These are phyloP conservation scores for Crocodylus rhombifer DNA, from an alignment of 2,797 vertebrate species.

Conservation along the genomic window DNA sequence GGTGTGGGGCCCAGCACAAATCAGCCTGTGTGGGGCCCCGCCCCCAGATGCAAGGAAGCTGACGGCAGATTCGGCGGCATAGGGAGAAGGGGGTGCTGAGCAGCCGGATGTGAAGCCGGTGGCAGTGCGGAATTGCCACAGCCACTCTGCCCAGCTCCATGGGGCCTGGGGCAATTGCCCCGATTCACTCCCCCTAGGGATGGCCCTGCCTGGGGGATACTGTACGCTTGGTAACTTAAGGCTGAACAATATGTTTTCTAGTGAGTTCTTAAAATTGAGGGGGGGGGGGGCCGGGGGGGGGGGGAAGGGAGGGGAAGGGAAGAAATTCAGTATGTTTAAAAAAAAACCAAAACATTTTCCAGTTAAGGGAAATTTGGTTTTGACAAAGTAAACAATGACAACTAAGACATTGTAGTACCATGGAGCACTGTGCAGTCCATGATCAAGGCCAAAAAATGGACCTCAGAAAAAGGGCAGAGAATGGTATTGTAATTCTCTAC, in stretches of 20 bases:
- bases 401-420: background rate
- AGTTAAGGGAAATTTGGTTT: background rate
- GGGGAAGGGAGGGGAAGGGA: background rate
- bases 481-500: background rate
- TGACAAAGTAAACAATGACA: background rate
- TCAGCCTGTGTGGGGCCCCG: too few species aligned
- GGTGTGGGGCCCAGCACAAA: too few species aligned
- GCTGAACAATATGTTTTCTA: background rate
- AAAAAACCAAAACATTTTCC: background rate
- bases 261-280: background rate
- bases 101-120: too few species aligned
- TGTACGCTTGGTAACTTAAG: background rate
- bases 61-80: too few species aligned
- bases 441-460: background rate
- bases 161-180: too few species aligned
- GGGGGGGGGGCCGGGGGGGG: too few species aligned
- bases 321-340: background rate
- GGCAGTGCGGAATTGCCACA: too few species aligned
- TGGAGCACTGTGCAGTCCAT: background rate
- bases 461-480: background rate
- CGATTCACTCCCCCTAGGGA: too few species aligned
- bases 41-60: too few species aligned
- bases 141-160: too few species aligned
- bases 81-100: too few species aligned
- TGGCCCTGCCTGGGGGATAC: background rate